A percentile compares a stretch with the other conserved stretches of the same genome.
phyloP scores from a whole-genome alignment of 2,113 vertebrate species.

The Rhegmatorhina hoffmannsi region DNA sequence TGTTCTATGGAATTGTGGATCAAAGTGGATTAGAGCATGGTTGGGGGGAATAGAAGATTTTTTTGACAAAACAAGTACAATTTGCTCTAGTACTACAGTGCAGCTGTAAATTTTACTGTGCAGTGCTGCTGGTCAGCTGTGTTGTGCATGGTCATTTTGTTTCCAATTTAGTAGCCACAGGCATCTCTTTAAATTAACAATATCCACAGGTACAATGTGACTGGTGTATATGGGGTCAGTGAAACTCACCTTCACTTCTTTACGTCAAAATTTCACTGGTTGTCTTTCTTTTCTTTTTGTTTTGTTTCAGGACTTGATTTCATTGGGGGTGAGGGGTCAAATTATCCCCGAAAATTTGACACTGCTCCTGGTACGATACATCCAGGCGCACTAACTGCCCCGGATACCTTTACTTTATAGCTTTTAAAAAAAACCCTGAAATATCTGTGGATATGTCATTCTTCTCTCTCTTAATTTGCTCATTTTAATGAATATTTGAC shows the following conservation, averaged over 20 bases:
- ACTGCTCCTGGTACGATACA: conserved; percentile 89
- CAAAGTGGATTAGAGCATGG: neutral
- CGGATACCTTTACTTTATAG: conserved; percentile 65
- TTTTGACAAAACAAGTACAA: neutral
- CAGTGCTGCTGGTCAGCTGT: neutral
- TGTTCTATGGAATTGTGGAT: neutral
- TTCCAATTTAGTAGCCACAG: neutral
- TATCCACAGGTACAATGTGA: conserved; percentile 74
- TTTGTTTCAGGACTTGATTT: conserved; percentile 91
- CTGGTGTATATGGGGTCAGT: conserved; percentile 7
- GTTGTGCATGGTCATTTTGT: neutral
- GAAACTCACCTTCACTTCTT: neutral
- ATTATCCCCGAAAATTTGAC: conserved; percentile 93
- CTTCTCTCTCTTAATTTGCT: conserved; percentile 47
- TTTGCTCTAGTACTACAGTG: neutral
- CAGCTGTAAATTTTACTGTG: neutral
- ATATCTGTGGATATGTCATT: conserved; percentile 72
- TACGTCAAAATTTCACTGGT: conserved; percentile 70
- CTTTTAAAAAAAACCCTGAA: conserved; percentile 6
- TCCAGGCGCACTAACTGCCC: conserved; percentile 80
- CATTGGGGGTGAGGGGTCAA: conserved; percentile 90
- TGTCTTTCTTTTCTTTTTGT: conserved; percentile 63
- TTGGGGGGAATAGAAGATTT: neutral
- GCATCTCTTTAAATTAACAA: conserved; percentile 25
- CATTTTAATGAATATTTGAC: conserved; percentile 21